Base-by-base conservation (phyloP, 2,113 vertebrate genomes). In the Lathamus discolor region DNA sequence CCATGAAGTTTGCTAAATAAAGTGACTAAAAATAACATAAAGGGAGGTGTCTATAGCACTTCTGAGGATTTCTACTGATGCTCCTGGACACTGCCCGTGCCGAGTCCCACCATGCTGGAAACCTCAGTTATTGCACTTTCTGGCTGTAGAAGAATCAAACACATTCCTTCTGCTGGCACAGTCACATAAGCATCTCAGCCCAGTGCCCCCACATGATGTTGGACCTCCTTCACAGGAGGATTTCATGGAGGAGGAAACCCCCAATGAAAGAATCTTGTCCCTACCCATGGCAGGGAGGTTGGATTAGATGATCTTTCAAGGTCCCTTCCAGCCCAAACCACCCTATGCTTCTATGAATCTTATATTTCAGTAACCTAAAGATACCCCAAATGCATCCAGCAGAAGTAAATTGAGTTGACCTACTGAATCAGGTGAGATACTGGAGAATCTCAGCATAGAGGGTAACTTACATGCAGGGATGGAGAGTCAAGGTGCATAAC, bases 401-500 rank as follows among this genome's bases (percentile, higher is more conserved):
- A 61, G 52, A 19, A 52, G 27, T 24, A 66, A 55, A 13, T 31
- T 1, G 1, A 10, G 14, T 35, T 63, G 52, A 62, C 41, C 46
- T 54, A 72, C 33, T 23, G 70, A 39, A 17, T 27, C 39, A 3
- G 10, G 23, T 28, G 59, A 67, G 52, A 44, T 43, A 55, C 15
- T 8, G 24, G 25, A 68, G 37, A 20, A 59, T 18, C 35, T 69
- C 4, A 11, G 48, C 54, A 35, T 4, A 43, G 18, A 46, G 4
- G 6, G 35, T 29, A 63, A 64, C 95, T 93, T 89, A 98, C 97
- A 43, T 97, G 97, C 43, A 98, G 29, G 29, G 68, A 27, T 0
- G 96, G 93, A 29, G 90, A 84, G 28, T 96, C 96, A 86, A 97
- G 97, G 51, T 92, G 57, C 91, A 97, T 97, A 74, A 97, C 86